Evolutionary conservation across 2,797 vertebrate genomes (phyloP), one percentile per base, ranked within the genome.

Genomic region (Phrynocephalus guinanensis): DNA sequence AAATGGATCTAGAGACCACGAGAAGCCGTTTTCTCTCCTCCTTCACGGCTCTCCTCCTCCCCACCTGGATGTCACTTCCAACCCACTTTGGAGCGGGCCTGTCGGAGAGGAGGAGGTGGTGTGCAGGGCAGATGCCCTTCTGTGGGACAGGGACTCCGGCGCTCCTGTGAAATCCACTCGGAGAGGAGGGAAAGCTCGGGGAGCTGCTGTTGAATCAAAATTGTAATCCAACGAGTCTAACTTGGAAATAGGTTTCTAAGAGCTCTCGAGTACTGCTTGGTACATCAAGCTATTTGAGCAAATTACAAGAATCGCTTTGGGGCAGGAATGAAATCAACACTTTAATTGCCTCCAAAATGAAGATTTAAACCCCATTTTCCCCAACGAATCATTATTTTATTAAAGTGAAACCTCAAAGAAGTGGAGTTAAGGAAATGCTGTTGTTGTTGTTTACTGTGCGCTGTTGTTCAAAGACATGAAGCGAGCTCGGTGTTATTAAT

Each of bases 271-370:
- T 97, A 97, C 97, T 97, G 97, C 97, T 95, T 98, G 97, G 97
- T 98, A 97, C 97, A 98, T 97, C 97, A 97, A 97, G 97, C 97
- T 96, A 97, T 97, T 97, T 97, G 96, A 98, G 97, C 97, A 98
- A 98, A 98, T 98, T 95, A 98, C 97, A 97, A 97, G 97, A 95
- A 97, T 97, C 96, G 98, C 98, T 98, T 77, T 91, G 95, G 97
- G 98, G 98, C 97, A 97, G 94, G 96, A 96, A 98, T 97, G 97
- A 97, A 97, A 98, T 98, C 96, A 95, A 97, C 97, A 98, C 97
- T 98, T 99, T 99, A 99, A 99, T 99, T 99, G 98, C 97, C 97
- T 99, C 97, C 97, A 98, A 98, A 97, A 98, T 98, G 97, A 98
- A 98, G 97, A 98, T 97, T 97, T 97, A 96, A 98, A 97, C 96